A percentile compares a stretch with the other conserved stretches of the same genome.
Conservation (phyloP, 2,113 vertebrate genomes). For the Seriola dumerili region DNA sequence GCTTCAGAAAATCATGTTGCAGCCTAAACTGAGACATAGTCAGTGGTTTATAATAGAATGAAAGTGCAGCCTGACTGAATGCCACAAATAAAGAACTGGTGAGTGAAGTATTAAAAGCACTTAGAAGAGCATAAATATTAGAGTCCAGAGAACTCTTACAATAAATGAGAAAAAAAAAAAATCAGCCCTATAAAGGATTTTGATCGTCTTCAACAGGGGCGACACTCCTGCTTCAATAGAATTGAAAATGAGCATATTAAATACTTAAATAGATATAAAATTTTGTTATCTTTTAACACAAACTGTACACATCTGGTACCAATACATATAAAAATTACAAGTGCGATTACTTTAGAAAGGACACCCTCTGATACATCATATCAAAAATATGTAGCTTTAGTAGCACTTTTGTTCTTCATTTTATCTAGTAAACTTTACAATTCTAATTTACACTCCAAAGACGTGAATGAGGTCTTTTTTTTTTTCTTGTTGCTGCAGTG, state of each 20-base stretch:
- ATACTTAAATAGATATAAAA: constrained; percentile 88
- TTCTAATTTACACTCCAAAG: constrained; percentile 88
- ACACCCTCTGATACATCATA: constrained; percentile 87
- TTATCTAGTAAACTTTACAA: constrained; percentile 88
- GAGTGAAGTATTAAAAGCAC: constrained; percentile 61
- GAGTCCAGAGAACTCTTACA: constrained; percentile 33
- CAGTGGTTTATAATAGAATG: constrained; percentile 40
- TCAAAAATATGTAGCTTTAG: constrained; percentile 94
- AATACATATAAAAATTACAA: constrained; percentile 82
- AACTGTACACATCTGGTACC: constrained; percentile 86
- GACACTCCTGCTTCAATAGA: constrained; percentile 56
- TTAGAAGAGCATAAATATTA: constrained; percentile 53
- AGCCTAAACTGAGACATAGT: constrained; percentile 14
- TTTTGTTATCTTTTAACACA: constrained; percentile 78
- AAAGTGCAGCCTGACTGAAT: constrained; percentile 56
- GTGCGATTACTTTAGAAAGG: constrained; percentile 89
- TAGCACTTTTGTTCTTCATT: constrained; percentile 87
- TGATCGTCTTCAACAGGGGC: constrained; percentile 45
- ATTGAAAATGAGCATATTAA: constrained; percentile 76
- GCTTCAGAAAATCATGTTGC: constrained; percentile 11
- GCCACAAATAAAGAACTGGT: constrained; percentile 34
- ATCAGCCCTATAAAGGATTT: constrained; percentile 50
- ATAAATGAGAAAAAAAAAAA: not conserved
- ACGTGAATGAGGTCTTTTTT: constrained; percentile 62
- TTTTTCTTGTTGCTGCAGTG: constrained; percentile 14